Evolutionary conservation across 2,797 vertebrate genomes (phyloP), one percentile per base, ranked within the genome.

Genomic region (Pyrocephalus nanus): DNA sequence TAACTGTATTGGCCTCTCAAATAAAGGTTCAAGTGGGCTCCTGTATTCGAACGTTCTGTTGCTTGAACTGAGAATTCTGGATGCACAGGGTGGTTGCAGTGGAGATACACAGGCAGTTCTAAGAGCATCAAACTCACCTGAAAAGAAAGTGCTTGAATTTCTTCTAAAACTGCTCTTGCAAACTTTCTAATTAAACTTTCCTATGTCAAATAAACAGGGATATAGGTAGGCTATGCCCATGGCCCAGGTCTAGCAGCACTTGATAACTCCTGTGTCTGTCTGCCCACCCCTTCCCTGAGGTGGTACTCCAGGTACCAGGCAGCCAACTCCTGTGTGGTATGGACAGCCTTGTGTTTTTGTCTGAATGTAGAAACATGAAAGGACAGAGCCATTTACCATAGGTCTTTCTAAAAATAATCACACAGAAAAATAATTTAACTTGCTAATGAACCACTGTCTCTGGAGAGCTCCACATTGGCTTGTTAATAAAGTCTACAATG

Each of bases 381-480:
- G 40, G 47, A 53, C 21, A 72, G 43, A 66, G 15, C 26, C 7
- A 11, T 92, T 82, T 92, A n/a, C 51, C 20, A 67, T 8, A 70
- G 62, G 32, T 77, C 34, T 86, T 90, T 65, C 55, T 34, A 58
- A 88, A 96, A 90, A 74, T 40, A 77, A 67, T 53, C 42, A 12
- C n/a, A 45, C 25, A 55, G 65, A 61, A 71, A 89, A 89, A 71
- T 64, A 80, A 61, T 86, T 43, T 53, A 83, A 38, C 50, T 92
- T 93, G 72, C 71, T 92, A 85, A 91, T 64, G 53, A 93, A 47
- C 60, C 73, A 15, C 69, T 91, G 61, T 71, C 60, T 87, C 77
- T 93, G 54, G 78, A 73, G 50, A 51, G 17, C 23, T 77, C 30
- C 61, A 60, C 40, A n/a, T 48, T 55, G 67, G 38, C 16, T 76